Evolutionary conservation across 2,113 vertebrate genomes (phyloP).

Genomic region (Callionymus lyra): DNA sequence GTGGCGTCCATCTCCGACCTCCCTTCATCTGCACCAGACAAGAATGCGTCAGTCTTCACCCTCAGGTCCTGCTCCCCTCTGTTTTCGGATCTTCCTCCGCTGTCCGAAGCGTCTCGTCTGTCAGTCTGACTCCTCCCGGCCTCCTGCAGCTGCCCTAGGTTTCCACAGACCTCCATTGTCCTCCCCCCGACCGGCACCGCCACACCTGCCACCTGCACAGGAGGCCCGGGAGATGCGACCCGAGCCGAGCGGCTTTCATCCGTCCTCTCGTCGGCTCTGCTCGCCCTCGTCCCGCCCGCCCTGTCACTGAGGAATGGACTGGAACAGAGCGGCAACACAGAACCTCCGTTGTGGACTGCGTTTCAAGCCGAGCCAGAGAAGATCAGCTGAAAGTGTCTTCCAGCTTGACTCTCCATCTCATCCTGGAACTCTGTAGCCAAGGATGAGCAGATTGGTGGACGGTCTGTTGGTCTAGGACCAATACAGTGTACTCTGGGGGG

Average conservation of each 20-base stretch:
- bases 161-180: slow-evolving; percentile 65
- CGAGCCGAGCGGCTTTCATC: slow-evolving; percentile 48
- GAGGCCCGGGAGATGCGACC: slow-evolving; percentile 31
- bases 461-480: too few species aligned
- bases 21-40: slow-evolving; percentile 36
- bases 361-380: slow-evolving; percentile 42
- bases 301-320: slow-evolving; percentile 66
- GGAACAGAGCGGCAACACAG: slow-evolving; percentile 56
- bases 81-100: slow-evolving; percentile 62
- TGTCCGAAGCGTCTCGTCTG: slow-evolving; percentile 40
- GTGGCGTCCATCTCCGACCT: slow-evolving; percentile 19
- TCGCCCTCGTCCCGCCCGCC: slow-evolving; percentile 35
- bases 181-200: slow-evolving; percentile 38
- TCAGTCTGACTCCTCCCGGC: slow-evolving; percentile 48
- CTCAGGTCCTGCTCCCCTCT: slow-evolving; percentile 45
- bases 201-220: slow-evolving; percentile 71
- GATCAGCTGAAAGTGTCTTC: slow-evolving; percentile 37
- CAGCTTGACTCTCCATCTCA: slow-evolving; percentile 32
- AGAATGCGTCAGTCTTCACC: slow-evolving; percentile 66
- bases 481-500: too few species aligned
- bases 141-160: slow-evolving; percentile 59
- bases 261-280: slow-evolving; percentile 39
- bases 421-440: neutral
- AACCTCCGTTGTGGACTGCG: slow-evolving; percentile 38
- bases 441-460: too few species aligned